These are phyloP conservation scores for Idris sp. DNA, from an alignment of 1,140 invertebrate species.

Conservation along the genomic window DNA sequence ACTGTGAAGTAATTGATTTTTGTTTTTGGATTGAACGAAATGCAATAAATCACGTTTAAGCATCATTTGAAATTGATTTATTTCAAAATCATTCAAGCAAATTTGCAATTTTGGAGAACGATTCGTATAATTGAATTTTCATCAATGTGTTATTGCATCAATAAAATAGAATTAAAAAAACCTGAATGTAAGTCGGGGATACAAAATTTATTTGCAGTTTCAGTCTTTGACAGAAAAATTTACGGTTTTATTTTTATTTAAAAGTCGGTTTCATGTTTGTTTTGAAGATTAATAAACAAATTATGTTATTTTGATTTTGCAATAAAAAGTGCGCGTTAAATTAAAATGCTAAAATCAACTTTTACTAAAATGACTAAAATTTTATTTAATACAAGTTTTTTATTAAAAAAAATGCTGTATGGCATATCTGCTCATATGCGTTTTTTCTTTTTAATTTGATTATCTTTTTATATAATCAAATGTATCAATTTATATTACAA, in stretches of 20 bases:
- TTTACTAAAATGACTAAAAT: too few species aligned
- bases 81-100: slow-evolving; percentile 1
- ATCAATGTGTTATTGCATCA: slow-evolving; percentile 4
- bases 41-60: neutral
- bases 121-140: slow-evolving; percentile 9
- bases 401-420: too few species aligned
- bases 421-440: too few species aligned
- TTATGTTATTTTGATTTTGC: too few species aligned
- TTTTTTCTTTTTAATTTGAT: too few species aligned
- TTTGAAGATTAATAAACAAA: slow-evolving; percentile 2
- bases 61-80: slow-evolving; percentile 8
- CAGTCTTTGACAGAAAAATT: slow-evolving; percentile 2
- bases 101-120: slow-evolving; percentile 8
- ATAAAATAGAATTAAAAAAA: neutral
- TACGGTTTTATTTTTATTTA: neutral
- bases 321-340: too few species aligned
- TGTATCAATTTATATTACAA: too few species aligned
- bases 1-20: slow-evolving; percentile 1
- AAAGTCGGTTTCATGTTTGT: neutral
- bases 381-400: too few species aligned
- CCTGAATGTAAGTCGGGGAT: neutral
- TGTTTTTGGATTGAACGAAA: neutral
- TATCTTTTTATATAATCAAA: too few species aligned
- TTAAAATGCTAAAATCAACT: too few species aligned
- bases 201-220: slow-evolving; percentile 1